A percentile compares a stretch with the other conserved stretches of the same genome.
Evolutionary conservation across 2,797 vertebrate species (phyloP).

Genomic region (Micrastur ruficollis): DNA sequence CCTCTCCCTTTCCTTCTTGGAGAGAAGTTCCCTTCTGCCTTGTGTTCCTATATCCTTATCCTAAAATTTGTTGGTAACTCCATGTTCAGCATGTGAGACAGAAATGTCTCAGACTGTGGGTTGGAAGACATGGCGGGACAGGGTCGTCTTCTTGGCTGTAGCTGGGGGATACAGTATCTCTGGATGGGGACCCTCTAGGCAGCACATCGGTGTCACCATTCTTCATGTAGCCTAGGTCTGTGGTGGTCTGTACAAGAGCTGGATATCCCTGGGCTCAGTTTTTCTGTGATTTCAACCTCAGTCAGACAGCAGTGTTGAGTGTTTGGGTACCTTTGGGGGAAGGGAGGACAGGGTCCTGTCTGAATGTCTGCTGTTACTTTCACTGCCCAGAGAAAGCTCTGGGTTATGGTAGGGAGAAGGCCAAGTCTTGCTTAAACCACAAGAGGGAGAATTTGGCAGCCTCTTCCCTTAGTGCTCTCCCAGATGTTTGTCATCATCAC

Average conservation of each 20-base stretch:
- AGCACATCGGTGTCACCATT: rapidly evolving
- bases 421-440: background rate
- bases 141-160: rapidly evolving
- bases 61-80: background rate
- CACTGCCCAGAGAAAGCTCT: background rate
- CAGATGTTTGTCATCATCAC: background rate
- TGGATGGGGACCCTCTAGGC: background rate
- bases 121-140: background rate
- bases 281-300: background rate
- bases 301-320: background rate
- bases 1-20: background rate
- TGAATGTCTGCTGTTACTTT: background rate
- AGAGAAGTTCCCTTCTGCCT: background rate
- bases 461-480: background rate
- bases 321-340: background rate
- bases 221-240: background rate
- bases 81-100: background rate
- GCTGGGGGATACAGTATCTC: background rate
- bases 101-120: background rate
- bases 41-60: background rate
- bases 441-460: background rate
- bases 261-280: background rate
- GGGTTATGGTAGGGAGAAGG: background rate
- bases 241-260: background rate
- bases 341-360: background rate